Evolutionary conservation across 2,797 vertebrate genomes (phyloP), one percentile per base, ranked within the genome.

Genomic region (Luscinia luscinia): DNA sequence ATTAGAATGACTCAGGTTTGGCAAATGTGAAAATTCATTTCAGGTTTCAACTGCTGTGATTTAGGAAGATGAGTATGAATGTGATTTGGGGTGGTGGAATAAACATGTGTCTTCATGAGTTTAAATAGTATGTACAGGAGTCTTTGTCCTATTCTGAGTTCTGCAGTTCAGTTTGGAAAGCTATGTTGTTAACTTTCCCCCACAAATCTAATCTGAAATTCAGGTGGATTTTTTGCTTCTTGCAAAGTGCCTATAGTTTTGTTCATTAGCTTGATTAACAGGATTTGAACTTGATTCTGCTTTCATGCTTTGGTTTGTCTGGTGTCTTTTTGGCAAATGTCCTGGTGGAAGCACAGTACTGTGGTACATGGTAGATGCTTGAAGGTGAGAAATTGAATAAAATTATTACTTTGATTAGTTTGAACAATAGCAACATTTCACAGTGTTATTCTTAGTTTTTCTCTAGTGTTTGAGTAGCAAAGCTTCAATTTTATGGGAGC

Each of bases 91-190:
- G 17, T 66, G 61, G 23, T 55, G 68, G 59, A 86, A 40, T 51
- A 38, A 46, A 7, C 23, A 17, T 1, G 2, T 12, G 2, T 46
- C 27, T 24, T 64, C 48, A 2, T 3, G n/a, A 66, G 11, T 49
- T 76, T 2, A 6, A 46, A 23, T 46, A 22, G 16, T 27, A 19
- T 0, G 1, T 43, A 6, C 36, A 22, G n/a, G 45, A 87, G 10
- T 51, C 26, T 67, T 67, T 34, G 21, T 59, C 41, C 24, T 59
- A 0, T 59, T 78, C 30, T 8, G 16, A 80, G n/a, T 84, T 67
- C 27, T 45, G 19, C 22, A 66, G 1, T 62, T 87, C 28, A 26
- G 1, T 67, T 86, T n/a, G 76, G 46, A 85, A 85, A 38, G 16
- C 24, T 85, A 5, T 75, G 24, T 40, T 51, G 4, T 52, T 83